Percentiles rank a stretch among this genome's conserved stretches.
Evolutionary conservation across 2,797 vertebrate genomes (phyloP).

Genomic region (Phalloptychus januarius): DNA sequence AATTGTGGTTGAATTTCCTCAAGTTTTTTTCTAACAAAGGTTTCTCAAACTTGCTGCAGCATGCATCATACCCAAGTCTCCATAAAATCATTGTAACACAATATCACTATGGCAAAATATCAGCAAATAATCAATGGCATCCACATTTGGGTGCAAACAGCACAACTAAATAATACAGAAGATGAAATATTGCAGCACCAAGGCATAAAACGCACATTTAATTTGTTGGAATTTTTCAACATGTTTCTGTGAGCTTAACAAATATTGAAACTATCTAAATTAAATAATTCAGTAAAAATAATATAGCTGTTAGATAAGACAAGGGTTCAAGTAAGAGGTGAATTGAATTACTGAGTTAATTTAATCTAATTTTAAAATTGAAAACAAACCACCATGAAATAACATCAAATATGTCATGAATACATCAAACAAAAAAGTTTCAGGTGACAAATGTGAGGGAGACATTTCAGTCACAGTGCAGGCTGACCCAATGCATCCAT

Average conservation of each 20-base stretch:
- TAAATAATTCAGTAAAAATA: not conserved
- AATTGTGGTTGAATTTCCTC: too few species aligned
- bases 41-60: too few species aligned
- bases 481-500: not conserved
- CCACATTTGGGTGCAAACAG: not conserved
- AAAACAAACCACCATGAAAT: not conserved
- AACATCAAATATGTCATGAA: not conserved
- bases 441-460: too few species aligned
- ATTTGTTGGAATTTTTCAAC: not conserved
- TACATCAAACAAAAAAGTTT: not conserved
- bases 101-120: not conserved
- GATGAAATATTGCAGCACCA: not conserved
- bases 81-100: not conserved
- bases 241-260: not conserved
- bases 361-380: not conserved
- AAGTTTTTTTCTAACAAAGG: too few species aligned
- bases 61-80: not conserved
- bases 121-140: not conserved
- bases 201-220: not conserved
- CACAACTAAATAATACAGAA: not conserved
- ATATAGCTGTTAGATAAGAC: not conserved
- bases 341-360: not conserved
- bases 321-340: not conserved
- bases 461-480: too few species aligned
- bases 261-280: not conserved